Percentiles rank a stretch among this genome's conserved stretches.
These are phyloP conservation scores for Diarsia dahlii DNA, from an alignment of 2,888 invertebrate genomes.

Conservation along the genomic window DNA sequence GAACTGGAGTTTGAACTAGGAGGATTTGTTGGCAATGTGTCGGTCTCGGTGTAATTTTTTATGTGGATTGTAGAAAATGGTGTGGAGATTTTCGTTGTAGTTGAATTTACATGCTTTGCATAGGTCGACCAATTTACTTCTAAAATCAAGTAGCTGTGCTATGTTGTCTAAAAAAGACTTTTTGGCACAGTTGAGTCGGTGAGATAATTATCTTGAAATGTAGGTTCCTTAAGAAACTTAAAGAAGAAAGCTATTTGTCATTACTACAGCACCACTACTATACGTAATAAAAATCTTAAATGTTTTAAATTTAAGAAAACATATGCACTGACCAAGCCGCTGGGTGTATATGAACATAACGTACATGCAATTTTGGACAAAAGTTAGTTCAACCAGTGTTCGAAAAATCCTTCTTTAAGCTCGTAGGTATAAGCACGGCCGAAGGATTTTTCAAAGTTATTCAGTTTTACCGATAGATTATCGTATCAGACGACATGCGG, in stretches of 20 bases:
- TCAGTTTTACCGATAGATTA: neutral
- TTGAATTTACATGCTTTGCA: neutral
- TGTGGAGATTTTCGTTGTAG: neutral
- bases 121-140: neutral
- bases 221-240: neutral
- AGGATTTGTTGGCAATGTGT: slow-evolving; percentile 8
- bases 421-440: too few species aligned
- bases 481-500: neutral
- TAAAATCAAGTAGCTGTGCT: neutral
- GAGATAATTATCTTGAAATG: neutral
- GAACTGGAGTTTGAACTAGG: slow-evolving; percentile 19
- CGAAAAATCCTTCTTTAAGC: neutral
- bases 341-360: neutral
- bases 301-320: too few species aligned
- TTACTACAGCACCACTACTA: too few species aligned
- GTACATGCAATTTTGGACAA: neutral
- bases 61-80: neutral
- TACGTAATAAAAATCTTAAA: too few species aligned
- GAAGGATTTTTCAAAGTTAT: too few species aligned
- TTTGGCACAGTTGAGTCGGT: too few species aligned
- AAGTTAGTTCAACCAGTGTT: neutral
- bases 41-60: neutral
- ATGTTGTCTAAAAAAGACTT: neutral
- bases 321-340: too few species aligned
- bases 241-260: neutral